Evolutionary conservation across 2,888 invertebrate genomes (phyloP).

Genomic region (Agriopis marginaria): DNA sequence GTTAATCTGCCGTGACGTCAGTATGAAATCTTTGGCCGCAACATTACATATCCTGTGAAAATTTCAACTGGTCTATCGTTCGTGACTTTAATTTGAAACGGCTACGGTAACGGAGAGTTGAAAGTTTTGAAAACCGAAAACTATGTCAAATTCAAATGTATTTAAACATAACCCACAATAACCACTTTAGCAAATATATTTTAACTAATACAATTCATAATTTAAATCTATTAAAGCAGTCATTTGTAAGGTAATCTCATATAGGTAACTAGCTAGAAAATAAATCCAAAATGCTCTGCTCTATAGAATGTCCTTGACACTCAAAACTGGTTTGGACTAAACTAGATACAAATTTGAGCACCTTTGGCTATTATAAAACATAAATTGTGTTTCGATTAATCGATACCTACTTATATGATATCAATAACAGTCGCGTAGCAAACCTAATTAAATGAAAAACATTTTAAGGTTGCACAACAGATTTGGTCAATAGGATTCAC

Average conservation of each 20-base stretch:
- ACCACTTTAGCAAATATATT: neutral
- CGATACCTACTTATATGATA: neutral
- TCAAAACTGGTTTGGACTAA: conserved; percentile 4
- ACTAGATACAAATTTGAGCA: conserved; percentile 1
- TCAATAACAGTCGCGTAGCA: neutral
- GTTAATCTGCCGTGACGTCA: no score
- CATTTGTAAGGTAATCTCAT: neutral
- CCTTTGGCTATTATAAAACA: neutral
- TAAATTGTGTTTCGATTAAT: neutral
- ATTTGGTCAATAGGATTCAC: no score
- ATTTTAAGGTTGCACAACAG: no score
- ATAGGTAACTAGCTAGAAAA: neutral
- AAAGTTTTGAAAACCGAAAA: no score
- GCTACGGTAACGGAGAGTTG: no score
- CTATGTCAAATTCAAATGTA: no score
- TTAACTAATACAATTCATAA: neutral
- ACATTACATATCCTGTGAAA: no score
- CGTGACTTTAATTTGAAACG: no score
- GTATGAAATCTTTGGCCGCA: no score
- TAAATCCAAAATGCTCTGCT: neutral
- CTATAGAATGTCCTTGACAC: conserved; percentile 13
- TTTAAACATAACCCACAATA: no score
- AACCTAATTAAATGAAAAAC: neutral
- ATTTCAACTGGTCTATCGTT: no score
- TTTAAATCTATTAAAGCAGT: neutral